Conservation (phyloP, 2,888 invertebrate genomes). For the Nebria salina region DNA sequence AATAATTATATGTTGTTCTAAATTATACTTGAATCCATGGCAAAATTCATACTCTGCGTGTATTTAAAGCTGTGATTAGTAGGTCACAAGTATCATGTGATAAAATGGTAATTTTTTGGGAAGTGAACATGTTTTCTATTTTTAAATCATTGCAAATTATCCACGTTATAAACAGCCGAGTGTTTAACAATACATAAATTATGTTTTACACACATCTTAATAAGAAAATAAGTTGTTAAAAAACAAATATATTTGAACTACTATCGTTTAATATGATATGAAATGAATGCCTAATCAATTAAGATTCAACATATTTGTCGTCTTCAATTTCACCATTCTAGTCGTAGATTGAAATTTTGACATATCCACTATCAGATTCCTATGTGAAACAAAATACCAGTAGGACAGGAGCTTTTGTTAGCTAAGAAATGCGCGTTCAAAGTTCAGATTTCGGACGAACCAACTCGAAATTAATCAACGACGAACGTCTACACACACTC, state of each 20-base stretch:
- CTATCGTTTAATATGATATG: not conserved
- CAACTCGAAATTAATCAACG: constrained; percentile 13
- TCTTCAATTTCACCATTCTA: not conserved
- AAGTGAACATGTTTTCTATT: constrained; percentile 24
- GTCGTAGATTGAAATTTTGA: not conserved
- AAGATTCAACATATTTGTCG: not conserved
- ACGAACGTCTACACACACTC: constrained; percentile 2
- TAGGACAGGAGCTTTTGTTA: constrained; percentile 3
- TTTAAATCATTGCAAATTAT: constrained; percentile 14
- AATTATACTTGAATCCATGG: not conserved
- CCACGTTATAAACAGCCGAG: constrained; percentile 18
- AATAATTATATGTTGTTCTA: not conserved
- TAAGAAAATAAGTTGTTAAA: not conserved
- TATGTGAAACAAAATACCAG: constrained; percentile 14
- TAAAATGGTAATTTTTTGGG: constrained; percentile 34
- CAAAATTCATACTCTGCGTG: constrained; percentile 18
- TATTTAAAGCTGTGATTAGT: constrained; percentile 35
- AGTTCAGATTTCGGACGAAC: constrained; percentile 27
- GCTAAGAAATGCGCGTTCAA: constrained; percentile 15
- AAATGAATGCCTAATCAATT: not conserved
- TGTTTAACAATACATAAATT: constrained; percentile 4
- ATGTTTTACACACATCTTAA: not conserved
- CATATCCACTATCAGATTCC: constrained; percentile 5
- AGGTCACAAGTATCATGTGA: constrained; percentile 35
- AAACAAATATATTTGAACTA: not conserved